A percentile compares a stretch with the other conserved stretches of the same genome.
Evolutionary conservation across 1,140 invertebrate genomes (phyloP).

Genomic region (Drosophila burlai): DNA sequence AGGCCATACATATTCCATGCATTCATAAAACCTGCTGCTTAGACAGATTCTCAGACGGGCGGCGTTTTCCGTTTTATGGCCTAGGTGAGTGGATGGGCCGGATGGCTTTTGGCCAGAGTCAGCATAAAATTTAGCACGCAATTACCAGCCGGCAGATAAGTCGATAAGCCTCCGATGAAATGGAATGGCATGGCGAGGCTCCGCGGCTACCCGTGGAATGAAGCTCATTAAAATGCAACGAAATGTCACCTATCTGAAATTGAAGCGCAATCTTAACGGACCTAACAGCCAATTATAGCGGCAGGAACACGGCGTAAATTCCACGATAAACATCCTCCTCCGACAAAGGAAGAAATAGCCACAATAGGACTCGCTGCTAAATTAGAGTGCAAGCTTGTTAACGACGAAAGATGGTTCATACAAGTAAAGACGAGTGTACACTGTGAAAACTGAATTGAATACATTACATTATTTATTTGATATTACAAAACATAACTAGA

Average conservation of each 20-base stretch:
- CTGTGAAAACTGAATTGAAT: not conserved
- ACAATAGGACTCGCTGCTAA: slow-evolving; percentile 52
- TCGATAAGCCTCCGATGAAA: slow-evolving; percentile 45
- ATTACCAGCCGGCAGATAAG: slow-evolving; percentile 71
- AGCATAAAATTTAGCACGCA: slow-evolving; percentile 80
- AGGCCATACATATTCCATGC: slow-evolving; percentile 75
- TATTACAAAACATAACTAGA: not conserved
- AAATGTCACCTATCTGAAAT: slow-evolving; percentile 84
- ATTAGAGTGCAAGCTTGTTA: slow-evolving; percentile 82
- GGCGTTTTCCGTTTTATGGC: slow-evolving; percentile 27
- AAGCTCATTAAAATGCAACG: slow-evolving; percentile 83
- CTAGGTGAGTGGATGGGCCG: slow-evolving; percentile 15
- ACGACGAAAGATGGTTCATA: slow-evolving; percentile 66
- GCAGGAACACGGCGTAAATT: slow-evolving; percentile 66
- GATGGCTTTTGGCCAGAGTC: slow-evolving; percentile 53
- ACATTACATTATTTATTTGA: not conserved
- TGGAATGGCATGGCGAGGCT: slow-evolving; percentile 45
- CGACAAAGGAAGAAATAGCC: slow-evolving; percentile 31
- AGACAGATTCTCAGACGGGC: slow-evolving; percentile 58
- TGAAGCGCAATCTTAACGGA: slow-evolving; percentile 74
- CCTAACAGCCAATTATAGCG: slow-evolving; percentile 70
- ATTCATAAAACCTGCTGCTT: slow-evolving; percentile 78
- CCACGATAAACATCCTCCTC: slow-evolving; percentile 61
- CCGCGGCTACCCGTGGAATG: slow-evolving; percentile 41
- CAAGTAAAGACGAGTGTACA: slow-evolving; percentile 22